These are phyloP conservation scores for Penaeus vannamei DNA, from an alignment of 1,140 invertebrate genomes.

Conservation along the genomic window DNA sequence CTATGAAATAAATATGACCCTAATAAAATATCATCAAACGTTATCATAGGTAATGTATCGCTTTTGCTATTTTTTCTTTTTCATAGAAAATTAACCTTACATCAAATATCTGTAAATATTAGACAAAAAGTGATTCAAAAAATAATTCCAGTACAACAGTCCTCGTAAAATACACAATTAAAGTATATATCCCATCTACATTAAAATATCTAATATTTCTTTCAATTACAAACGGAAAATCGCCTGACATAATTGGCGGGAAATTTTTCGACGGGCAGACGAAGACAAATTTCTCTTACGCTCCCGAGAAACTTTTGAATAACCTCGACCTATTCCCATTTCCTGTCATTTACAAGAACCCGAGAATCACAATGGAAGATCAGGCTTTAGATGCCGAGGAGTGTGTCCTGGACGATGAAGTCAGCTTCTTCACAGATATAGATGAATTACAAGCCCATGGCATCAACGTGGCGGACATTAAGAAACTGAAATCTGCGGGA, in stretches of 20 bases:
- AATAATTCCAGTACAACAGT: background rate
- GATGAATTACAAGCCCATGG: slow-evolving; percentile 75
- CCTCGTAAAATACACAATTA: background rate
- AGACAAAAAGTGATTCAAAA: too few relatives aligned
- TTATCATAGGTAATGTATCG: too few relatives aligned
- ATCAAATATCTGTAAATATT: too few relatives aligned
- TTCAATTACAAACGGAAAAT: background rate
- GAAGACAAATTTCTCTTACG: too few relatives aligned
- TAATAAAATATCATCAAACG: too few relatives aligned
- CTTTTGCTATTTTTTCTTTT: too few relatives aligned
- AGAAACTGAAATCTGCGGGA: slow-evolving; percentile 83
- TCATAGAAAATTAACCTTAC: too few relatives aligned
- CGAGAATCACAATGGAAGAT: slow-evolving; percentile 68
- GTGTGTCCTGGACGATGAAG: slow-evolving; percentile 69
- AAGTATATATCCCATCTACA: background rate
- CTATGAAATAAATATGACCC: too few relatives aligned
- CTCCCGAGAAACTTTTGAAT: background rate
- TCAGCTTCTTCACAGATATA: slow-evolving; percentile 71
- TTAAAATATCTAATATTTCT: background rate
- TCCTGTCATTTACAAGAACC: background rate
- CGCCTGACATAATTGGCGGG: too few relatives aligned
- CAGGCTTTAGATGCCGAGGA: slow-evolving; percentile 71
- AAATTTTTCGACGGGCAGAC: too few relatives aligned
- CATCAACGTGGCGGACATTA: slow-evolving; percentile 80
- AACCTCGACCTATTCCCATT: background rate